Base-by-base conservation (phyloP, 2,797 vertebrate genomes). In the Poecilia wingei region DNA sequence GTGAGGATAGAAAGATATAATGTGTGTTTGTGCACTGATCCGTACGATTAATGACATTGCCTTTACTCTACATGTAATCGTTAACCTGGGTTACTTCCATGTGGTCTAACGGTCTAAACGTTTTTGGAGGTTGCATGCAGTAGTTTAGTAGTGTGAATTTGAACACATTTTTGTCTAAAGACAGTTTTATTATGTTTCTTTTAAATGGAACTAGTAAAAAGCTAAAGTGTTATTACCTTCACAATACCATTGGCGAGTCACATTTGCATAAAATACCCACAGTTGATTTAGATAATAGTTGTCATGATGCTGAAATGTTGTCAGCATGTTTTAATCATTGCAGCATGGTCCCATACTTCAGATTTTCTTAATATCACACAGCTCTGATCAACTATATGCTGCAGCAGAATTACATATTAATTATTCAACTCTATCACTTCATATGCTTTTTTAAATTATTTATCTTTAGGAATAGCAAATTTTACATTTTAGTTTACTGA, bases 21-120 rank as follows among this genome's bases (percentile, higher is more conserved):
- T 64, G 28, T 20, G 59, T 33, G 59, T 20, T 33, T 9, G 33
- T 68, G 36, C 9, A 20, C 22, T 20, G 33, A 22, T 45, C 25
- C 76, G 71, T 71, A 85, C 85, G 88, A 94, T 91, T 84, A 93
- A 91, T 91, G 82, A 74, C 49, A 7, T 81, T 82, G 75, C 79
- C 89, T 91, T 87, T 87, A 82, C 89, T 89, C 89, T 89, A 91
- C 90, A 93, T 82, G 82, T 79, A 86, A 88, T 92, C 87, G 82
- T 90, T 88, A 88, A 92, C 91, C 85, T 72, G 71, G 57, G n/a
- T 83, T 86, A 89, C 85, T 86, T 87, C 76, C 79, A 86, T 66
- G 68, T 84, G 77, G 74, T 75, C 41, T 83, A 73, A 59, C 79
- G 77, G 77, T 70, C 31, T 18, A 13, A 41, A 18, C 36, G 8